Conservation (phyloP, 2,797 vertebrate genomes). For the Gymnoscopelus microlampas region DNA sequence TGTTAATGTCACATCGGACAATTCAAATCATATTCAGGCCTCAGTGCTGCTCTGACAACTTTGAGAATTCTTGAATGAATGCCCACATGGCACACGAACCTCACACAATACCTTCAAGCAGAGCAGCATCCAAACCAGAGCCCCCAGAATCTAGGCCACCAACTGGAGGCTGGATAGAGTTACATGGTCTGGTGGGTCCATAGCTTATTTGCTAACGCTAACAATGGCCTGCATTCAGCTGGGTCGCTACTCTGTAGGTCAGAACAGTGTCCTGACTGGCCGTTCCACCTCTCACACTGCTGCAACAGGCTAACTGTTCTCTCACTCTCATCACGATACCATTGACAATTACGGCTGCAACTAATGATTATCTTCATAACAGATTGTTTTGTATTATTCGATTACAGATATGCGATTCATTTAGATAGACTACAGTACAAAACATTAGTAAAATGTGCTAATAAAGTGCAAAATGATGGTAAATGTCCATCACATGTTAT, state of each 20-base stretch:
- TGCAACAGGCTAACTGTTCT: constrained; percentile 46
- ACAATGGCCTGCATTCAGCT: constrained; percentile 78
- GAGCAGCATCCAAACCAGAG: constrained; percentile 40
- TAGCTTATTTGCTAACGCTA: constrained; percentile 64
- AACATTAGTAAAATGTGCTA: too few relatives aligned
- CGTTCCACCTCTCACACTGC: constrained; percentile 53
- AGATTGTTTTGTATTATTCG: too few relatives aligned
- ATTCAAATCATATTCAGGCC: too few relatives aligned
- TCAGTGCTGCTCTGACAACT: too few relatives aligned
- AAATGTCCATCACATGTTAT: too few relatives aligned
- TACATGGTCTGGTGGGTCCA: constrained; percentile 76
- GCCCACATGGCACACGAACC: constrained; percentile 62
- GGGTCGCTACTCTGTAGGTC: constrained; percentile 49
- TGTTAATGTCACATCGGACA: too few relatives aligned
- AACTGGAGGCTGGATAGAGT: constrained; percentile 61
- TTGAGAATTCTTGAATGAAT: too few relatives aligned
- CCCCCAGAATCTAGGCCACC: constrained; percentile 72
- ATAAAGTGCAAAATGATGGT: too few relatives aligned
- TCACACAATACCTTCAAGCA: constrained; percentile 25
- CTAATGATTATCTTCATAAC: too few relatives aligned
- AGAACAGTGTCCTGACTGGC: constrained; percentile 51
- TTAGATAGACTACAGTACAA: too few relatives aligned
- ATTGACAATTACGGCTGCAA: not conserved
- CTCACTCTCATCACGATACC: not conserved
- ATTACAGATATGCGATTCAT: too few relatives aligned